Percentiles rank a stretch among this genome's conserved stretches.
Evolutionary conservation across 2,888 invertebrate species (phyloP).

Genomic region (Bruchidius siliquastri): DNA sequence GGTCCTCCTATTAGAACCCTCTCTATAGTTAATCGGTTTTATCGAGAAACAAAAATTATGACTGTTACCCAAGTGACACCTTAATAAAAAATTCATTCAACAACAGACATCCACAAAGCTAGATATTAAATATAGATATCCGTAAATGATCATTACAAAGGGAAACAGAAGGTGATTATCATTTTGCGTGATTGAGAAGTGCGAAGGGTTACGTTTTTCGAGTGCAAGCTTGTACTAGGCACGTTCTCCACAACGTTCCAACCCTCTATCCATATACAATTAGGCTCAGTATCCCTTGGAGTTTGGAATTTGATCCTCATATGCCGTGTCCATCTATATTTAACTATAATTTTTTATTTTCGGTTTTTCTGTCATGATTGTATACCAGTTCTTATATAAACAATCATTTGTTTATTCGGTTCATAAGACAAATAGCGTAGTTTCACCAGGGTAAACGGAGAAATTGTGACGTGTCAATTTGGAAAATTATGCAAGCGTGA

Average conservation of each 20-base stretch:
- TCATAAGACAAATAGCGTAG: conserved; percentile 10
- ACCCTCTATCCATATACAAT: conserved; percentile 8
- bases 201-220: conserved; percentile 14
- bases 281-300: conserved; percentile 3
- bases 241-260: conserved; percentile 4
- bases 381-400: conserved; percentile 17
- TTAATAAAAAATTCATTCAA: background rate
- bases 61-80: background rate
- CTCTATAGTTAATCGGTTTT: background rate
- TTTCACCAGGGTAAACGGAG: background rate
- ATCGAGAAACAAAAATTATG: background rate
- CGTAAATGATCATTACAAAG: conserved; percentile 36
- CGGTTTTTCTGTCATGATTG: conserved; percentile 12
- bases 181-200: conserved; percentile 37
- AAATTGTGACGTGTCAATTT: background rate
- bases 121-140: conserved; percentile 31
- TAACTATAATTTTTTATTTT: conserved; percentile 15
- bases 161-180: conserved; percentile 40
- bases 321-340: conserved; percentile 1
- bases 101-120: background rate
- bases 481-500: background rate
- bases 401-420: conserved; percentile 10
- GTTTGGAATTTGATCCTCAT: background rate
- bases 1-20: too few relatives aligned
- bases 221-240: conserved; percentile 35